phyloP scores from a whole-genome alignment of 1,140 invertebrate species.

The Laupala kohalensis region DNA sequence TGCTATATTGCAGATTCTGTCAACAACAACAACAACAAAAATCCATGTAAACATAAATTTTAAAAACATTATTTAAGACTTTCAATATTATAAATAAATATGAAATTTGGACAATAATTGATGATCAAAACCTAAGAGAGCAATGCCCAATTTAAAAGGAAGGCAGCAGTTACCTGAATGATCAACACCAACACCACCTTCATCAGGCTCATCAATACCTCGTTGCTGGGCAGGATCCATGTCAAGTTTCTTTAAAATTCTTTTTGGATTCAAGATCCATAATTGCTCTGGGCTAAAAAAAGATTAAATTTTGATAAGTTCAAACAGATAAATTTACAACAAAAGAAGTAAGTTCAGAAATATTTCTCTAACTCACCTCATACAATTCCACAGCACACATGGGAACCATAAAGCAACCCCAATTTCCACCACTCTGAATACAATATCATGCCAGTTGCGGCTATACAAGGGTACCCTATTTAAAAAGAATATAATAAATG shows the following conservation, averaged over 20 bases:
- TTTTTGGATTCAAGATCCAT: constrained; percentile 85
- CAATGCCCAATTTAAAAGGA: too few species aligned
- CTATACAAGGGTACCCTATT: constrained; percentile 72
- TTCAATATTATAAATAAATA: not conserved
- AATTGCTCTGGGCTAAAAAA: constrained; percentile 62
- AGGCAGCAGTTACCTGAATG: too few species aligned
- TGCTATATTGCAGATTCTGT: too few species aligned
- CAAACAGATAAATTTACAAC: not conserved
- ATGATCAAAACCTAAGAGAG: too few species aligned
- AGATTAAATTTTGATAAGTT: not conserved
- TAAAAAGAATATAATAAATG: constrained; percentile 17
- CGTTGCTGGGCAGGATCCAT: too few species aligned
- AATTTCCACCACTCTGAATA: constrained; percentile 82
- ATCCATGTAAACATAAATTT: not conserved
- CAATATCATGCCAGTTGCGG: constrained; percentile 80
- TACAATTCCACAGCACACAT: constrained; percentile 88
- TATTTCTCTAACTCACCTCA: constrained; percentile 39
- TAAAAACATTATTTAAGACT: not conserved
- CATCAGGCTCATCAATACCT: too few species aligned
- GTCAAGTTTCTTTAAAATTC: constrained; percentile 54
- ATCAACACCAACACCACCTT: too few species aligned
- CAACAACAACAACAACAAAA: too few species aligned
- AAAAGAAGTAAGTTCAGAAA: not conserved
- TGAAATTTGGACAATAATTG: too few species aligned
- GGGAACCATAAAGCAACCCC: constrained; percentile 92